Percentiles rank a stretch among this genome's conserved stretches.
Conservation (phyloP, 2,113 vertebrate genomes). For the Sigmodon hispidus region DNA sequence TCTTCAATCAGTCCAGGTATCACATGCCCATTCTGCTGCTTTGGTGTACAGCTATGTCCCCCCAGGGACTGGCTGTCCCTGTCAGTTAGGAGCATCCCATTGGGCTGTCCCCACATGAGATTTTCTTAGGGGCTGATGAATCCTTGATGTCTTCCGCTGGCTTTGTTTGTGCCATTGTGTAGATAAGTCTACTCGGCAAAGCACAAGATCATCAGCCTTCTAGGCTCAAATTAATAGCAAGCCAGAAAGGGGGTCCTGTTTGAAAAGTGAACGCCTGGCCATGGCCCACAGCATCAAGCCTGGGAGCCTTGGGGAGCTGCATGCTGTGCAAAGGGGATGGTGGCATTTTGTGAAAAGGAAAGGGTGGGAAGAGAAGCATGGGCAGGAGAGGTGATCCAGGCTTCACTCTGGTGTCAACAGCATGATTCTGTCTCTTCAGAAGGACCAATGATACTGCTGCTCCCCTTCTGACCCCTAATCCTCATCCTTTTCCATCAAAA, state of each 20-base stretch:
- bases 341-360: neutral
- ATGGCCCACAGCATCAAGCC: neutral
- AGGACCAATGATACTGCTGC: neutral
- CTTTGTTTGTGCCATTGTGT: neutral
- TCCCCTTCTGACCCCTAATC: neutral
- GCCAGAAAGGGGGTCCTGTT: neutral
- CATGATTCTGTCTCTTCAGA: neutral
- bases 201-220: neutral
- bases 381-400: neutral
- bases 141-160: neutral
- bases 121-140: neutral
- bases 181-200: neutral
- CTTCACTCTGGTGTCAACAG: neutral
- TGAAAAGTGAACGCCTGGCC: neutral
- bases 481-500: neutral
- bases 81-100: neutral
- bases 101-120: neutral
- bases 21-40: neutral
- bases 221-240: neutral
- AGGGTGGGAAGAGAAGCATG: neutral
- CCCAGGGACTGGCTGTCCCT: too few relatives aligned
- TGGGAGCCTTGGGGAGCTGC: neutral
- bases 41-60: accelerated
- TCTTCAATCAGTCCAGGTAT: neutral
- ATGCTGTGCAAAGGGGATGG: neutral